Evolutionary conservation across 2,113 vertebrate genomes (phyloP).

Genomic region (Bos javanicus): DNA sequence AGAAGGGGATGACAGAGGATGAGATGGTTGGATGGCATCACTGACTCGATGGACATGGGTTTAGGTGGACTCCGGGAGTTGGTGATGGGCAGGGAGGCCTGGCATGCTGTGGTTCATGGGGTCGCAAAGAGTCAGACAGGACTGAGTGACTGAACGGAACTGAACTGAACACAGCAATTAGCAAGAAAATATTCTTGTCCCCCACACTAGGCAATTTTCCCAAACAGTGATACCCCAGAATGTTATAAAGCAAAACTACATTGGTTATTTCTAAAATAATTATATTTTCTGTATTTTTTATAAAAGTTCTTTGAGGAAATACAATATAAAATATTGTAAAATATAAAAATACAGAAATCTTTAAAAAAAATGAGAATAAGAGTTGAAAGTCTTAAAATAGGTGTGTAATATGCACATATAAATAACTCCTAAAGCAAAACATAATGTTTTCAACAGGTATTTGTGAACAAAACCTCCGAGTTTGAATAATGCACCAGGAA

Average conservation of each 20-base stretch:
- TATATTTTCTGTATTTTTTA: not conserved
- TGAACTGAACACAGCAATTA: not conserved
- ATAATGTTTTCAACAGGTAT: not conserved
- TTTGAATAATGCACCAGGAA: not conserved
- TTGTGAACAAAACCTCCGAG: not conserved
- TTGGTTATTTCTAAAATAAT: not conserved
- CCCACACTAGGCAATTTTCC: not conserved
- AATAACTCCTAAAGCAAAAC: not conserved
- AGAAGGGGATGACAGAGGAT: not conserved
- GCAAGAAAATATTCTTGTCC: not conserved
- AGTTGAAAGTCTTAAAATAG: not conserved
- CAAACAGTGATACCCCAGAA: not conserved
- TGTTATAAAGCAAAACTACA: not conserved
- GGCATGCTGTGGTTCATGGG: not conserved
- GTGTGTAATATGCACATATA: not conserved
- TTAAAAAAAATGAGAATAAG: not conserved
- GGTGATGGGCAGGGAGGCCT: too few relatives aligned
- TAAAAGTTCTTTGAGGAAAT: not conserved
- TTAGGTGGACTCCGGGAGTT: too few relatives aligned
- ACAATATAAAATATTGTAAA: not conserved
- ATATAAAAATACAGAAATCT: not conserved
- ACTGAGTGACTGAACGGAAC: not conserved
- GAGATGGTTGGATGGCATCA: not conserved
- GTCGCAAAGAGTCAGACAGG: not conserved
- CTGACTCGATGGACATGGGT: fast-evolving